phyloP scores from a whole-genome alignment of 2,888 invertebrate genomes.

The Diachrysia chrysitis region DNA sequence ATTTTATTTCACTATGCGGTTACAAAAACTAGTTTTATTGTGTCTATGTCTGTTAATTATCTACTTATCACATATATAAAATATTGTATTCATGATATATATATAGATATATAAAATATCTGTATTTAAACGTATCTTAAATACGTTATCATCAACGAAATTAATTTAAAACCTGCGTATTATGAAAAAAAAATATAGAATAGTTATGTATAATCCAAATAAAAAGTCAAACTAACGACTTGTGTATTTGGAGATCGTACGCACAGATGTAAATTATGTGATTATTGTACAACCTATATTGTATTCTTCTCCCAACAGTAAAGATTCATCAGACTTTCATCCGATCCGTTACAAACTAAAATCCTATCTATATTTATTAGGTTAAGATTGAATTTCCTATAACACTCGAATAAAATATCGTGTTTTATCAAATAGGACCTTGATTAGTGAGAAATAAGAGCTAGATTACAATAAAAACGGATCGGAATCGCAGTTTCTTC shows the following conservation, averaged over 20 bases:
- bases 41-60: neutral
- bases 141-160: neutral
- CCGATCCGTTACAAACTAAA: neutral
- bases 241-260: neutral
- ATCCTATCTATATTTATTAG: neutral
- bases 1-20: neutral
- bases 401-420: too few species aligned
- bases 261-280: neutral
- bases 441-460: too few species aligned
- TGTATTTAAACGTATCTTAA: too few species aligned
- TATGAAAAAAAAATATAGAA: too few species aligned
- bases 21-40: neutral
- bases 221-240: too few species aligned
- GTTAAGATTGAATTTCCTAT: neutral
- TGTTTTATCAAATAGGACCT: too few species aligned
- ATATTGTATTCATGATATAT: neutral
- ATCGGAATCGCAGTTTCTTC: neutral
- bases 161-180: neutral
- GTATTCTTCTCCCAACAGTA: neutral
- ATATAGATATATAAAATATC: too few species aligned
- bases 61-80: neutral
- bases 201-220: slow-evolving; percentile 4
- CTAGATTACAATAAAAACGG: neutral
- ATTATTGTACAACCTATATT: neutral
- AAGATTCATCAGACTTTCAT: too few species aligned